phyloP scores from a whole-genome alignment of 2,888 invertebrate species.

The Charanyca ferruginea region DNA sequence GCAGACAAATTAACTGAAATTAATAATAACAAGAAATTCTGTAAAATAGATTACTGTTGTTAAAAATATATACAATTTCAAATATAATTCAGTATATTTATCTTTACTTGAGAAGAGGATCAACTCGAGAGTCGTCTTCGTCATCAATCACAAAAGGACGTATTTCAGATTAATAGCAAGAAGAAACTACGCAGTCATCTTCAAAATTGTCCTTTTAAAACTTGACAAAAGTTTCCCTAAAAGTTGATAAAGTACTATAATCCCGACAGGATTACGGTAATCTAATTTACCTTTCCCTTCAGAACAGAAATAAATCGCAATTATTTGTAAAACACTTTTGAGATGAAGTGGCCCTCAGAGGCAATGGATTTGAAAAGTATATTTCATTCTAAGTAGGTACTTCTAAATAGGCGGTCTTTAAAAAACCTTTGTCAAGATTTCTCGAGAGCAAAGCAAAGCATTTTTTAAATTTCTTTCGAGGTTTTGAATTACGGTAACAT shows the following conservation, averaged over 20 bases:
- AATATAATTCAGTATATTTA: neutral
- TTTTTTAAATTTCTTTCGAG: no score
- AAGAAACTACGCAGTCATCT: conserved; percentile 39
- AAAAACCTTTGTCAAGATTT: neutral
- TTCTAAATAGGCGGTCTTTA: neutral
- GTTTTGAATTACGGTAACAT: no score
- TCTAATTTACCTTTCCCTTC: conserved; percentile 28
- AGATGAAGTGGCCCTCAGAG: neutral
- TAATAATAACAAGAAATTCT: no score
- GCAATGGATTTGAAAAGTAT: neutral
- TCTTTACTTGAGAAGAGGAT: neutral
- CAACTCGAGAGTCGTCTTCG: conserved; percentile 25
- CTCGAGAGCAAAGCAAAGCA: no score
- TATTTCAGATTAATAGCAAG: conserved; percentile 34
- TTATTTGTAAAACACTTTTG: conserved; percentile 16
- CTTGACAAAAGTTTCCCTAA: conserved; percentile 21
- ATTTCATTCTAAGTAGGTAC: neutral
- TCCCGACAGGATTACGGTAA: conserved; percentile 27
- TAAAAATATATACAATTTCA: no score
- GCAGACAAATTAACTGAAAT: no score
- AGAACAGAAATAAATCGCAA: conserved; percentile 29
- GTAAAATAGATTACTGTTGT: no score
- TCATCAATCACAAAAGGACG: conserved; percentile 43
- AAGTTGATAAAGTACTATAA: conserved; percentile 52
- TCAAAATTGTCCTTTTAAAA: conserved; percentile 42